Evolutionary conservation across 1,140 invertebrate genomes (phyloP).

Genomic region (Sweltsa coloradensis): DNA sequence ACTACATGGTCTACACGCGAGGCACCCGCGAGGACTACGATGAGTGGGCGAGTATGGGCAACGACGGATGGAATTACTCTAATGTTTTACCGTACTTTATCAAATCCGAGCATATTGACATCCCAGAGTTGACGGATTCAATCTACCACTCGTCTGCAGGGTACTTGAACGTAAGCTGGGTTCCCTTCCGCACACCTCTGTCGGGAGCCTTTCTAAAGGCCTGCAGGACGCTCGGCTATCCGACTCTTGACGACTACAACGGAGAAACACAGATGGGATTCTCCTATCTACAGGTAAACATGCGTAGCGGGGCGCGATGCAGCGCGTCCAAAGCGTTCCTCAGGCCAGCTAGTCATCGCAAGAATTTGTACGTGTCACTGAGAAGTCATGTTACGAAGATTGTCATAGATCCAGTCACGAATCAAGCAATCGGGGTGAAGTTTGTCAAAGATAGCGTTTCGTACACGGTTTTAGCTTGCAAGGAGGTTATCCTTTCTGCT

Average conservation of each 20-base stretch:
- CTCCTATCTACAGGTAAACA: slow-evolving; percentile 36
- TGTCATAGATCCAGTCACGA: slow-evolving; percentile 31
- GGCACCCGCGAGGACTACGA: slow-evolving; percentile 46
- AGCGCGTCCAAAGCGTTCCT: slow-evolving; percentile 34
- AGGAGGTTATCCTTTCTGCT: slow-evolving; percentile 68
- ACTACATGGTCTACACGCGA: slow-evolving; percentile 45
- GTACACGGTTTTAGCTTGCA: slow-evolving; percentile 49
- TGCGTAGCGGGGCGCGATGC: slow-evolving; percentile 33
- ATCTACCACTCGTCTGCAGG: slow-evolving; percentile 26
- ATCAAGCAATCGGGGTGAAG: slow-evolving; percentile 45
- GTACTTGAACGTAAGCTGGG: slow-evolving; percentile 27
- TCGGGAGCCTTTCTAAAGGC: slow-evolving; percentile 69
- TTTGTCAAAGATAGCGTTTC: slow-evolving; percentile 50
- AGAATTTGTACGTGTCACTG: slow-evolving; percentile 30
- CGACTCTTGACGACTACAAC: slow-evolving; percentile 59
- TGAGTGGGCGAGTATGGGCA: slow-evolving; percentile 42
- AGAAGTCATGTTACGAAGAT: slow-evolving; percentile 20
- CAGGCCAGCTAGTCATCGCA: slow-evolving; percentile 26
- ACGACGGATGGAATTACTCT: slow-evolving; percentile 40
- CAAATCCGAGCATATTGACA: too few species aligned
- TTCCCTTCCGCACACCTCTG: slow-evolving; percentile 65
- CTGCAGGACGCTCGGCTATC: slow-evolving; percentile 57
- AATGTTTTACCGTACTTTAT: too few species aligned
- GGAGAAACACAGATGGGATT: slow-evolving; percentile 48
- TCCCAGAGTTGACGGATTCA: slow-evolving; percentile 27